Base-by-base conservation (phyloP, 2,888 invertebrate genomes). In the Tipula unca region DNA sequence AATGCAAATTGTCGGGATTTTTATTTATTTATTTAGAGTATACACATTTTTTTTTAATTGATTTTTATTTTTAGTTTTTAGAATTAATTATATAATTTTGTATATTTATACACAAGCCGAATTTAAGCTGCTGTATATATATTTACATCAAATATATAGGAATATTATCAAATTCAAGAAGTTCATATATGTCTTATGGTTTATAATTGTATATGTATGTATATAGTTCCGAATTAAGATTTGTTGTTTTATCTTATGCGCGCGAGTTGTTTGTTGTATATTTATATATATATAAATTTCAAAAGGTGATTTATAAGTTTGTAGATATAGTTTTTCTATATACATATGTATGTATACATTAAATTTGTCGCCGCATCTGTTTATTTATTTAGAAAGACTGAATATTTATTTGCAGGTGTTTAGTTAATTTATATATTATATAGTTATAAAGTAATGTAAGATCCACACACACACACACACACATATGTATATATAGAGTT, bases 1-100 rank as follows among this genome's bases (percentile, higher is more conserved):
- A 69, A 69, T 69, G 69, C 69, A 69, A 69, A 69, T 69, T 69
- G 69, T 69, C 69, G 69, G 69, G 69, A 69, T 69, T 48, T 48
- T 25, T 42, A 3, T 69, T 69, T 69, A 48, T 48, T 25, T 42
- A 3, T 69, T 69, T 69, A 48, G 48, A 17, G 48, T 48, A 48
- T 48, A n/a, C 6, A 48, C 4, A 48, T 6, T 17, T 17, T 17
- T 48, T 48, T 48, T 48, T 48, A 48, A 48, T 48, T 48, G 20
- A 69, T 69, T 69, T 69, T 69, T 32, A 32, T 32, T 32, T 20
- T 69, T 25, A 8, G 2, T 25, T 25, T 69, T 69, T 69, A 69
- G 69, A 69, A 69, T 69, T 69, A 69, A 69, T 69, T 69, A 69
- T 69, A 20, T 13, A 32, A 48, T 48, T 48, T 48, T 48, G 48